Evolutionary conservation across 23 tunicate genomes (phyloP).

Genomic region (Ciona savignyi): DNA sequence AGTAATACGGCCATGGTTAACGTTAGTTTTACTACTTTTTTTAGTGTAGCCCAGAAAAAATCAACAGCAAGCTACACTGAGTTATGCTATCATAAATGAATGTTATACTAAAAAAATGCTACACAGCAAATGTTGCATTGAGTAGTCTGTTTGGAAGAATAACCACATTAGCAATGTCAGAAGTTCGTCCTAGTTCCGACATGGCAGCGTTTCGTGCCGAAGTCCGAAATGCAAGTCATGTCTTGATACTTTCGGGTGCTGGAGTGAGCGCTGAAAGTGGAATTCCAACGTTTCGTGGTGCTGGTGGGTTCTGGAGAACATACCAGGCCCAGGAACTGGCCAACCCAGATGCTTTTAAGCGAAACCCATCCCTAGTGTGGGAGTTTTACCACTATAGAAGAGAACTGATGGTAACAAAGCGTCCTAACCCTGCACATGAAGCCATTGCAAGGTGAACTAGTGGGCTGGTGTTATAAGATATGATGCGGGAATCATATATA

Average conservation of each 20-base stretch:
- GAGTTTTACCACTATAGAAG: constrained; percentile 68
- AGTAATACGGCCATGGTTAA: too few relatives aligned
- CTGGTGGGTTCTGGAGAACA: constrained; percentile 67
- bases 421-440: constrained; percentile 62
- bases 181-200: constrained; percentile 74
- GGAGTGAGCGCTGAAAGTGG: constrained; percentile 84
- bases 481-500: too few relatives aligned
- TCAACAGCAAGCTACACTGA: too few relatives aligned
- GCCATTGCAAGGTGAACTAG: constrained; percentile 67
- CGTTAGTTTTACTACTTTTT: too few relatives aligned
- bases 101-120: too few relatives aligned
- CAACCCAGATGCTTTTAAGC: constrained; percentile 47
- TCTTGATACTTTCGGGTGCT: constrained; percentile 66
- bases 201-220: constrained; percentile 55
- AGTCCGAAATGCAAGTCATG: constrained; percentile 34
- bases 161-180: too few relatives aligned
- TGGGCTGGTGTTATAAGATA: too few relatives aligned
- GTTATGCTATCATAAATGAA: too few relatives aligned
- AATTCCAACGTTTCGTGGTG: constrained; percentile 70
- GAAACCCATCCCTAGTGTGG: constrained; percentile 71
- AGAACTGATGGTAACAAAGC: constrained; percentile 37
- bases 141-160: too few relatives aligned
- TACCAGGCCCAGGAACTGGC: constrained; percentile 58
- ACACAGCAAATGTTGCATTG: too few relatives aligned
- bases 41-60: too few relatives aligned